A percentile compares a stretch with the other conserved stretches of the same genome.
These are phyloP conservation scores for Cebidichthys violaceus DNA, from an alignment of 2,113 vertebrate species.

Conservation along the genomic window DNA sequence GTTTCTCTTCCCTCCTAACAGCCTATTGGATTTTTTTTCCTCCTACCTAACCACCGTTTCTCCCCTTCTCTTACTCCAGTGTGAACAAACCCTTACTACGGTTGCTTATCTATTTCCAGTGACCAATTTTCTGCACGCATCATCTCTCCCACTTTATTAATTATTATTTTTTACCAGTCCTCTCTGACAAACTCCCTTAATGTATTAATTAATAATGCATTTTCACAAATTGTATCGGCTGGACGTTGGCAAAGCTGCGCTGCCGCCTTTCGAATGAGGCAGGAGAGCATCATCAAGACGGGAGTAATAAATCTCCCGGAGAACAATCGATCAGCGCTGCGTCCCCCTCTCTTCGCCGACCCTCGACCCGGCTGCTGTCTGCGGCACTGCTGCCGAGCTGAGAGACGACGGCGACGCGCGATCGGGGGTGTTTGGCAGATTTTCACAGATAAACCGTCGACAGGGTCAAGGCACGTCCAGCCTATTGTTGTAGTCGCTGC, in stretches of 20 bases:
- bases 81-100: conserved; percentile 12
- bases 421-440: conserved; percentile 41
- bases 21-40: background rate
- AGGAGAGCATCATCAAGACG: conserved; percentile 11
- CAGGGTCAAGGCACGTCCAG: conserved; percentile 35
- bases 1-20: conserved; percentile 14
- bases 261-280: conserved; percentile 54
- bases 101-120: conserved; percentile 19
- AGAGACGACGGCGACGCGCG: conserved; percentile 34
- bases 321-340: conserved; percentile 57
- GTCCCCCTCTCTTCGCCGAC: conserved; percentile 43
- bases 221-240: background rate
- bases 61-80: background rate
- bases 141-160: background rate
- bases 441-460: conserved; percentile 29
- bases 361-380: conserved; percentile 62
- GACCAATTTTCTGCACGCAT: conserved; percentile 3
- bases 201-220: conserved; percentile 16
- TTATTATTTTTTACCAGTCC: background rate
- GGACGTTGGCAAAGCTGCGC: conserved; percentile 11
- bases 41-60: conserved; percentile 6
- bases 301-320: conserved; percentile 59
- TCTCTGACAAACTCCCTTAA: conserved; percentile 23
- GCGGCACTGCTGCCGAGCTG: conserved; percentile 21
- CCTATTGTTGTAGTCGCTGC: conserved; percentile 20